phyloP scores from a whole-genome alignment of 2,888 invertebrate species.

The Dolomedes plantarius region DNA sequence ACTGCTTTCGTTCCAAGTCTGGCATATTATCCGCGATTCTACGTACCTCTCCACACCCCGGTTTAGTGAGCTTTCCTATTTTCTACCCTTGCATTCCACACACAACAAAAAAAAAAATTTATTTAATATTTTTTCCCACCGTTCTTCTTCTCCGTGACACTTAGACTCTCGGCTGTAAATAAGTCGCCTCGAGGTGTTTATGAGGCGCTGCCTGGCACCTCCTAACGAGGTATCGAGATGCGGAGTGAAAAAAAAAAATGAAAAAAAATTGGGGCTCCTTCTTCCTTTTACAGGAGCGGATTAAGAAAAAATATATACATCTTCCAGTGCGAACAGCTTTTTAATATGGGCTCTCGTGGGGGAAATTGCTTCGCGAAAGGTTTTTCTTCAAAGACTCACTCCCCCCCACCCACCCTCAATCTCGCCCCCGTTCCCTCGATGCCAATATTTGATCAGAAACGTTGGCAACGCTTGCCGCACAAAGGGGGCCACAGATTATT shows the following conservation, averaged over 20 bases:
- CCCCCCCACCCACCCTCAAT: too few species aligned
- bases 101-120: not conserved
- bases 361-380: constrained; percentile 25
- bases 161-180: constrained; percentile 39
- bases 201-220: not conserved
- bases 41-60: too few species aligned
- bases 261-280: too few species aligned
- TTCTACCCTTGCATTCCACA: not conserved
- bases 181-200: constrained; percentile 54
- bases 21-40: too few species aligned
- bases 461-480: not conserved
- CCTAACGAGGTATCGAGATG: not conserved
- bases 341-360: constrained; percentile 38
- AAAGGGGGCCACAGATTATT: not conserved
- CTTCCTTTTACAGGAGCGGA: not conserved
- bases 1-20: not conserved
- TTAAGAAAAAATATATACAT: not conserved
- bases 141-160: not conserved
- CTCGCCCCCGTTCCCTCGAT: not conserved
- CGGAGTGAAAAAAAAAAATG: too few species aligned
- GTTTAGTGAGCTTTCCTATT: too few species aligned
- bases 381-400: not conserved
- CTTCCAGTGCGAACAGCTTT: constrained; percentile 41
- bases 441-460: constrained; percentile 2
- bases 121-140: not conserved